Evolutionary conservation across 2,888 invertebrate genomes (phyloP).

Genomic region (Mythimna lalbum): DNA sequence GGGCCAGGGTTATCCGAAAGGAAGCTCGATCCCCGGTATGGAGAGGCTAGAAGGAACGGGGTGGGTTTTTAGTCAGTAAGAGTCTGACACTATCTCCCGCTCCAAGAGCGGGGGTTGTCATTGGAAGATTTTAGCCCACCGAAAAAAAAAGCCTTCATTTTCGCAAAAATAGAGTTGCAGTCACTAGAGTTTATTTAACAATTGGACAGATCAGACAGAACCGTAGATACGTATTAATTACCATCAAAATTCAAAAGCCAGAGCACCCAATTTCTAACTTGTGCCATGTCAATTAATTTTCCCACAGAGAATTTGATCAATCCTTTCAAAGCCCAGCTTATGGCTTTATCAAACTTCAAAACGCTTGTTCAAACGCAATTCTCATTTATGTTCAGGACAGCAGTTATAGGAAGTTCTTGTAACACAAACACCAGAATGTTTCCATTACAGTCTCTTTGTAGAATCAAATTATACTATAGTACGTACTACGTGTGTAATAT

Average conservation of each 20-base stretch:
- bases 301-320: conserved; percentile 27
- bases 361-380: conserved; percentile 49
- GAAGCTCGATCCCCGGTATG: too few species aligned
- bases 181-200: neutral
- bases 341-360: conserved; percentile 25
- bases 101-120: too few species aligned
- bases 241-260: neutral
- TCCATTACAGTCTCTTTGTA: conserved; percentile 61
- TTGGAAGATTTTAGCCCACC: too few species aligned
- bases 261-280: neutral
- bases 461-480: conserved; percentile 64
- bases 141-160: too few species aligned
- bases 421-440: conserved; percentile 44
- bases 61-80: too few species aligned
- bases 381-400: conserved; percentile 43
- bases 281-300: conserved; percentile 12
- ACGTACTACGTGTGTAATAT: conserved; percentile 52
- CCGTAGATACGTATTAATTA: neutral
- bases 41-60: too few species aligned
- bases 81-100: too few species aligned
- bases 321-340: conserved; percentile 14
- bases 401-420: conserved; percentile 46
- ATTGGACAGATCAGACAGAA: neutral
- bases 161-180: neutral
- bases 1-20: too few species aligned